A percentile compares a stretch with the other conserved stretches of the same genome.
Evolutionary conservation across 2,113 vertebrate genomes (phyloP).

Genomic region (Nipponia nippon): DNA sequence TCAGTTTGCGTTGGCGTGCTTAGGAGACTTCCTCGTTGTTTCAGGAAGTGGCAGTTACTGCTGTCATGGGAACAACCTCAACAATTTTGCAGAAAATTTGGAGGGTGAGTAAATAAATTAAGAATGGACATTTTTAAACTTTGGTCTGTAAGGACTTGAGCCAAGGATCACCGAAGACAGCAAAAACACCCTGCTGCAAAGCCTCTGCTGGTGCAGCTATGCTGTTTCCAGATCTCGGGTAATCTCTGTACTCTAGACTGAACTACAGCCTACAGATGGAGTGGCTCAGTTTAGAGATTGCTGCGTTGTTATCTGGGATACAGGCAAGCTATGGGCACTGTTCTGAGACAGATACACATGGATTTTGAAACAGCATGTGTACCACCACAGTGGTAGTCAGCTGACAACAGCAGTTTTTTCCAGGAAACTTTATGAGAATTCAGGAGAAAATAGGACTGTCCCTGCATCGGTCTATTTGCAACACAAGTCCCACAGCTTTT

Average conservation of each 20-base stretch:
- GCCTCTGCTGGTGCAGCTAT: not conserved
- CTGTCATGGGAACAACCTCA: conserved; percentile 81
- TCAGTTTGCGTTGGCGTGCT: not conserved
- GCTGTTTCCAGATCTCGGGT: not conserved
- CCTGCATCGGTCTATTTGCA: not conserved
- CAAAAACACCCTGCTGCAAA: not conserved
- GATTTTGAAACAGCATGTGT: not conserved
- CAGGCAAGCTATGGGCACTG: not conserved
- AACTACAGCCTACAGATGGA: not conserved
- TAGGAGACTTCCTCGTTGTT: not conserved
- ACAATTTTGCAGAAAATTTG: conserved; percentile 66
- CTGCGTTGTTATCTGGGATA: not conserved
- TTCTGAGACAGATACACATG: not conserved
- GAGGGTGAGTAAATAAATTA: not conserved
- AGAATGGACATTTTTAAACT: not conserved
- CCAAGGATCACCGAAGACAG: not conserved
- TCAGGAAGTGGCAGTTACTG: conserved; percentile 78
- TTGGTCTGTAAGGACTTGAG: not conserved
- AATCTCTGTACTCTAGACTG: not conserved
- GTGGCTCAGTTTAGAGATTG: not conserved
- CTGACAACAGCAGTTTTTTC: not conserved
- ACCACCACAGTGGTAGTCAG: not conserved
- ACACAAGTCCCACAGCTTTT: not conserved
- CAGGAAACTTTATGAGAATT: not conserved
- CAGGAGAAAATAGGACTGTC: not conserved